Conservation (phyloP, 2,113 vertebrate genomes). For the Tragelaphus scriptus region DNA sequence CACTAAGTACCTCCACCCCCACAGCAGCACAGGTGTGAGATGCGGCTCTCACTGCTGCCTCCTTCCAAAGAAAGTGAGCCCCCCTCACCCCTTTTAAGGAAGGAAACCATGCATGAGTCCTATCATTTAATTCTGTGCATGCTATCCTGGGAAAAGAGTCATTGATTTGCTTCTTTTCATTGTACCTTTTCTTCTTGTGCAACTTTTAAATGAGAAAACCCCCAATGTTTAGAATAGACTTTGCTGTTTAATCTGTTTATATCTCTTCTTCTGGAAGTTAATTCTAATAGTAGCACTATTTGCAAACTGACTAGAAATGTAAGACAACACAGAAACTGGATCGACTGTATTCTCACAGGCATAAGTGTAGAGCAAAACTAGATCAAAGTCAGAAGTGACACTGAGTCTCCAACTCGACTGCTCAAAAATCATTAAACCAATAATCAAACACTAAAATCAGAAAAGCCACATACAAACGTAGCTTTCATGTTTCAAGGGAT, state of each 20-base stretch:
- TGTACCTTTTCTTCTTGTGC: not conserved
- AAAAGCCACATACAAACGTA: not conserved
- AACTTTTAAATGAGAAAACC: constrained; percentile 11
- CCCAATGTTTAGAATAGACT: not conserved
- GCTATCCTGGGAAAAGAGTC: not conserved
- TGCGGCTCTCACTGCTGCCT: not conserved
- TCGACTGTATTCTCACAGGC: not conserved
- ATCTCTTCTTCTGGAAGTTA: not conserved
- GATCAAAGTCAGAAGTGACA: not conserved
- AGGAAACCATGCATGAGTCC: not conserved
- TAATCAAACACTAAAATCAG: not conserved
- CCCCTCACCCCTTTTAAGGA: too few species aligned
- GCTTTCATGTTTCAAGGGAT: not conserved
- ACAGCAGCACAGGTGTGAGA: not conserved
- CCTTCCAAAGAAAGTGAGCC: not conserved
- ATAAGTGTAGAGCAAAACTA: not conserved
- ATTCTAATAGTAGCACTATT: not conserved
- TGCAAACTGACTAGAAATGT: not conserved
- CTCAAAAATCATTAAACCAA: not conserved
- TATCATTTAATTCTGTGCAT: not conserved
- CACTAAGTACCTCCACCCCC: not conserved
- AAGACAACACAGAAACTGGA: not conserved
- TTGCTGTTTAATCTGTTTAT: not conserved
- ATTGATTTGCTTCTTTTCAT: not conserved
- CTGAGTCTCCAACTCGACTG: not conserved